These are phyloP conservation scores for Lamprotornis superbus DNA, from an alignment of 2,113 vertebrate genomes.

Conservation along the genomic window DNA sequence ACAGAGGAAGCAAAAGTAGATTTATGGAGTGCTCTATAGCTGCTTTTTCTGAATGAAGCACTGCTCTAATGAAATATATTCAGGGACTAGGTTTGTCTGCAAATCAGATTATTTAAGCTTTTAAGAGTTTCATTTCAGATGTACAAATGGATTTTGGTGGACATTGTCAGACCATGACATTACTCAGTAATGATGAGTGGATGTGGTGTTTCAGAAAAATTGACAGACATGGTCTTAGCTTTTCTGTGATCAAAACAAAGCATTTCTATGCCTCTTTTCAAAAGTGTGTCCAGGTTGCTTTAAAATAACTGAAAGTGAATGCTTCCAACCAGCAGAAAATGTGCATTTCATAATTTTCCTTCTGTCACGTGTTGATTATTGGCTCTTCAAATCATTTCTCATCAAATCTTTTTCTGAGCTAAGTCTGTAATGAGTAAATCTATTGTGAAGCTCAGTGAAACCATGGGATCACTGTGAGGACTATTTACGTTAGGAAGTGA, in stretches of 20 bases:
- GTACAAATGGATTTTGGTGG: neutral
- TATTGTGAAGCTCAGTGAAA: neutral
- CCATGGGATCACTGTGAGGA: neutral
- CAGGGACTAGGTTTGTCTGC: neutral
- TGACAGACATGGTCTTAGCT: neutral
- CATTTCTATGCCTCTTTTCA: neutral
- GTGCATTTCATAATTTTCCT: slow-evolving; percentile 9
- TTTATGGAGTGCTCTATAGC: neutral
- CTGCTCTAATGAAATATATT: neutral
- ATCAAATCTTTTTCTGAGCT: neutral
- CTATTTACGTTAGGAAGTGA: neutral
- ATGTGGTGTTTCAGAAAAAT: neutral
- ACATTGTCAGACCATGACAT: neutral
- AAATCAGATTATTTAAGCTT: neutral
- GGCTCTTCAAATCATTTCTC: neutral
- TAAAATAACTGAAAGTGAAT: slow-evolving; percentile 15
- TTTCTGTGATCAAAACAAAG: neutral
- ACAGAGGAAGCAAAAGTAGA: neutral
- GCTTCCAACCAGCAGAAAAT: slow-evolving; percentile 2
- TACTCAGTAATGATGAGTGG: neutral
- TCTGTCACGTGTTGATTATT: neutral
- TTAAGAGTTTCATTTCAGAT: neutral
- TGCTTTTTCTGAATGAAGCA: neutral
- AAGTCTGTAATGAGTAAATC: neutral
- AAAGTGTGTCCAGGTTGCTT: neutral